Evolutionary conservation across 2,797 vertebrate genomes (phyloP).

Genomic region (Esox masquinongy): DNA sequence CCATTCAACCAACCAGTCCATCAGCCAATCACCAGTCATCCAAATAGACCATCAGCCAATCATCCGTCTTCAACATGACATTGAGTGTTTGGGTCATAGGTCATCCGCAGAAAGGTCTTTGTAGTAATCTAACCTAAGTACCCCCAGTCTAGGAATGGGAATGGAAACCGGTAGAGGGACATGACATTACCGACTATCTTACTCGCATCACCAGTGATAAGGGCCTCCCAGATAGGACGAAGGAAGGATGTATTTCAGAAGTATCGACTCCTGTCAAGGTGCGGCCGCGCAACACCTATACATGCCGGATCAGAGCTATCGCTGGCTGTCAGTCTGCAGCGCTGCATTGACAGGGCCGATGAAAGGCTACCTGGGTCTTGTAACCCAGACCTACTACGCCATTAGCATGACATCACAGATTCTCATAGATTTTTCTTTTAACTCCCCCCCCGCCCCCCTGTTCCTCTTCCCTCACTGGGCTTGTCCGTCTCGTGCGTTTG

Average conservation of each 20-base stretch:
- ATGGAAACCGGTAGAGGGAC: neutral
- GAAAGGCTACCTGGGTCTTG: neutral
- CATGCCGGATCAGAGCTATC: neutral
- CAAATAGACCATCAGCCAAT: no score
- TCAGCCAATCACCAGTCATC: no score
- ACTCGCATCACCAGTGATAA: neutral
- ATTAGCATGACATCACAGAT: neutral
- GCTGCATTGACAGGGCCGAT: neutral
- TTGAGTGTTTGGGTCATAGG: no score
- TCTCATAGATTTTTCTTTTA: neutral
- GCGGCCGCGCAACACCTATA: neutral
- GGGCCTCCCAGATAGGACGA: neutral
- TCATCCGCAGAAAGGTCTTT: neutral
- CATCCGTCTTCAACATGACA: no score
- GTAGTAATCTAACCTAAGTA: neutral
- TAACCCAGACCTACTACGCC: neutral
- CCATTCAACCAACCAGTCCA: no score
- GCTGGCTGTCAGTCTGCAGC: neutral
- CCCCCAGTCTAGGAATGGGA: neutral
- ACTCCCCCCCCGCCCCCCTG: conserved; percentile 3
- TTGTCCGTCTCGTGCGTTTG: neutral
- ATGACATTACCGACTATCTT: neutral
- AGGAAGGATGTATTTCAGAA: neutral
- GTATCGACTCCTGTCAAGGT: neutral
- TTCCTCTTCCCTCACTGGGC: neutral